Percentiles rank a stretch among this genome's conserved stretches.
Conservation (phyloP, 2,797 vertebrate species). For the Bovichtus diacanthus region DNA sequence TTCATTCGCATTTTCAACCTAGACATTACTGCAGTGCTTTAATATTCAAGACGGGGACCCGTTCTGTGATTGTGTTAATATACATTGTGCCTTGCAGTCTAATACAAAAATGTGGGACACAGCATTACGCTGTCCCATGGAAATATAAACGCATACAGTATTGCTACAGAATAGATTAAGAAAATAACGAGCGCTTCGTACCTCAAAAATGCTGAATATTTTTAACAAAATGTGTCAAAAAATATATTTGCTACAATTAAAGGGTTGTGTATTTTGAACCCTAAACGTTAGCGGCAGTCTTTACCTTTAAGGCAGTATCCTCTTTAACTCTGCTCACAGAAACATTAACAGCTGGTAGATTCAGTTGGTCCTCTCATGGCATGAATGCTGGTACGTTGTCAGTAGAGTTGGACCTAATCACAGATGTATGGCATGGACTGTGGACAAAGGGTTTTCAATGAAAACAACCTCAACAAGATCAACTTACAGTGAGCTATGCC, state of each 20-base stretch:
- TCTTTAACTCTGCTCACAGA: too few species aligned
- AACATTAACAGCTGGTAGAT: conserved; percentile 6
- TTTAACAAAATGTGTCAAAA: neutral
- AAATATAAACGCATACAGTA: neutral
- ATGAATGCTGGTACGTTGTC: conserved; percentile 17
- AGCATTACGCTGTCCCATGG: neutral
- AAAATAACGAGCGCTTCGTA: neutral
- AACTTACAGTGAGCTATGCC: neutral
- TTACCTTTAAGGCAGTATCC: neutral
- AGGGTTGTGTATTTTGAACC: neutral
- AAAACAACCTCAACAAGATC: conserved; percentile 13
- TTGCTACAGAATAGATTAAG: neutral
- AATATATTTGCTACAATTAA: neutral
- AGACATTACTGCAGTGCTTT: neutral
- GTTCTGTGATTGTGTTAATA: neutral
- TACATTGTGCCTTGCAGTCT: neutral
- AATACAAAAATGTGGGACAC: neutral
- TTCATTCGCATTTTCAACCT: neutral
- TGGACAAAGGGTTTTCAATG: neutral
- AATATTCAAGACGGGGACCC: neutral
- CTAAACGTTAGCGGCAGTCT: neutral
- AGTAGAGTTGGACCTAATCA: conserved; percentile 4
- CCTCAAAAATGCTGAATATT: conserved; percentile 1
- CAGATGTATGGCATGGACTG: neutral
- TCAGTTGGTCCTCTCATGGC: conserved; percentile 23